phyloP scores from a whole-genome alignment of 2,888 invertebrate species.

The Volucella inflata region DNA sequence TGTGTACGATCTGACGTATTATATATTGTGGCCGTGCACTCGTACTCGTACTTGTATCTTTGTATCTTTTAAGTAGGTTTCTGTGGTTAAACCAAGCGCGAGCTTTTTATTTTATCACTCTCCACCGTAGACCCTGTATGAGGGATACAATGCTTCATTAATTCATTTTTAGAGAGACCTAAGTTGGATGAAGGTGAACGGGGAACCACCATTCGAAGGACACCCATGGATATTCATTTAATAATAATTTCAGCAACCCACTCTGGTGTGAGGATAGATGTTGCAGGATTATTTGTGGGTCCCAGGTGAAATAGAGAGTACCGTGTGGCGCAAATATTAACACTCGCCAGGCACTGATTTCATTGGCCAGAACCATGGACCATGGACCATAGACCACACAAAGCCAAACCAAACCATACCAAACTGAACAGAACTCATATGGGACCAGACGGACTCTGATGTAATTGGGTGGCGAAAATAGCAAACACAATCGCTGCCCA shows the following conservation, averaged over 20 bases:
- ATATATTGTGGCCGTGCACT: not conserved
- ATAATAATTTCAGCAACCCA: conserved; percentile 60
- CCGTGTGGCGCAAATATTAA: conserved; percentile 58
- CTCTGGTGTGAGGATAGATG: conserved; percentile 3
- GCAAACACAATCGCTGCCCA: conserved; percentile 18
- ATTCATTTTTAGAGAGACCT: conserved; percentile 53
- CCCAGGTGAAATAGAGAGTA: conserved; percentile 66
- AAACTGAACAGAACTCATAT: conserved; percentile 26
- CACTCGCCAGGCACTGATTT: conserved; percentile 29
- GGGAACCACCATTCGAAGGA: conserved; percentile 14
- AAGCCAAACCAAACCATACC: not conserved
- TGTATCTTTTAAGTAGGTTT: conserved; percentile 52
- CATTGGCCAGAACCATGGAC: conserved; percentile 3
- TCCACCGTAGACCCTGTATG: conserved; percentile 16
- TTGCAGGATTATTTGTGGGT: conserved; percentile 59
- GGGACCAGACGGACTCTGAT: conserved; percentile 37
- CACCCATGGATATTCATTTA: conserved; percentile 64
- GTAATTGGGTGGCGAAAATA: conserved; percentile 57
- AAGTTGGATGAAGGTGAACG: not conserved
- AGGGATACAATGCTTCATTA: conserved; percentile 60
- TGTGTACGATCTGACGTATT: not conserved
- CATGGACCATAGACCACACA: not conserved
- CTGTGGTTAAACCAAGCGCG: conserved; percentile 58
- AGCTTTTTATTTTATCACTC: conserved; percentile 52
- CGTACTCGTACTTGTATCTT: conserved; percentile 6